Evolutionary conservation across 2,113 vertebrate genomes (phyloP).

Genomic region (Carlito syrichta): DNA sequence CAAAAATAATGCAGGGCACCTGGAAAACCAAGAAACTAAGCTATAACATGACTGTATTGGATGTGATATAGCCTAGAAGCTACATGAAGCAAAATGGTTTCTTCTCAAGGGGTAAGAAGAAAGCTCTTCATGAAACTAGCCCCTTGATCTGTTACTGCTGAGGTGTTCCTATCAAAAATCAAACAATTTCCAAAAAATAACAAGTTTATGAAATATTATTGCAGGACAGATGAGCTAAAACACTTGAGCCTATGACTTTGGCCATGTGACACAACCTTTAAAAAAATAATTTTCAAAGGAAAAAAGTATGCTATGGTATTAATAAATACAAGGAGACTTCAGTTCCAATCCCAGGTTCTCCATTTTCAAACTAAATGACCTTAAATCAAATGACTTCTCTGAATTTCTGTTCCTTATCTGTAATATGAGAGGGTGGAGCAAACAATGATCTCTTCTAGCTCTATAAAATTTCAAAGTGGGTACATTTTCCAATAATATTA

Average conservation of each 20-base stretch:
- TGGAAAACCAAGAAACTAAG: conserved; percentile 8
- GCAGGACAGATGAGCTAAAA: neutral
- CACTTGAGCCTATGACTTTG: neutral
- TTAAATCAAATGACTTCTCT: neutral
- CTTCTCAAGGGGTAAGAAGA: conserved; percentile 22
- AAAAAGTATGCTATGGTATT: neutral
- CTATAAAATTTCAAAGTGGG: neutral
- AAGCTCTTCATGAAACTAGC: neutral
- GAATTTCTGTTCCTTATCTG: neutral
- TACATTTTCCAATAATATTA: conserved; percentile 22
- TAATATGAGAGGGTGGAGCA: neutral
- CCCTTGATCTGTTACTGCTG: neutral
- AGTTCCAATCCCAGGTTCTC: neutral
- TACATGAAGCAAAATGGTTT: conserved; percentile 29
- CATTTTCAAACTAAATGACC: conserved; percentile 7
- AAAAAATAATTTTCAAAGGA: conserved; percentile 40
- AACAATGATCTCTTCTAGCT: neutral
- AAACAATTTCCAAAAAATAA: neutral
- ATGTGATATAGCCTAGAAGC: neutral
- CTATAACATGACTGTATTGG: neutral
- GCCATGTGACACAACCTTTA: neutral
- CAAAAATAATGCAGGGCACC: conserved; percentile 15
- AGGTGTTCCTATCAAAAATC: conserved; percentile 8
- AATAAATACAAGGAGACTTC: conserved; percentile 3
- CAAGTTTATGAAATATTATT: neutral